These are phyloP conservation scores for Apus apus DNA, from an alignment of 2,113 vertebrate species.

Conservation along the genomic window DNA sequence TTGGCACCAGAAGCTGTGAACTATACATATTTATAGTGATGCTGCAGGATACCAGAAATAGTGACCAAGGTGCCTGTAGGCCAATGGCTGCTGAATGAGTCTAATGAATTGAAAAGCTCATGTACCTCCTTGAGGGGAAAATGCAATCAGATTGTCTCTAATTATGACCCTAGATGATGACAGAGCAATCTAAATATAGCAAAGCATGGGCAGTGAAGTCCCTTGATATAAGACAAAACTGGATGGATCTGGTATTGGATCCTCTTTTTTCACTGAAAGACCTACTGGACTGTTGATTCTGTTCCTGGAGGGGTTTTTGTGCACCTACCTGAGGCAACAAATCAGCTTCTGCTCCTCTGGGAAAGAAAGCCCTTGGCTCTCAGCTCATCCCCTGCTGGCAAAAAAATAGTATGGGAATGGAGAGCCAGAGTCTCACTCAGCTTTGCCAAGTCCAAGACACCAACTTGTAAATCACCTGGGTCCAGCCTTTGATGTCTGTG, in stretches of 20 bases:
- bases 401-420: not conserved
- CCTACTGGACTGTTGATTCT: not conserved
- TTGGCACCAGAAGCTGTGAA: not conserved
- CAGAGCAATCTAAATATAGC: not conserved
- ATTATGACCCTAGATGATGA: not conserved
- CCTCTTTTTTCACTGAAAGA: not conserved
- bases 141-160: not conserved
- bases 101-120: not conserved
- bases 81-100: not conserved
- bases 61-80: not conserved
- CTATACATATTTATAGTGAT: not conserved
- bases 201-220: not conserved
- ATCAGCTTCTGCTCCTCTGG: not conserved
- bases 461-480: not conserved
- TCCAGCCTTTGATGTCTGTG: not conserved
- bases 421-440: not conserved
- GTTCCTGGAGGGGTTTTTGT: conserved; percentile 9
- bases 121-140: not conserved
- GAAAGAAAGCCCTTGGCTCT: not conserved
- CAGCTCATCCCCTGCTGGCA: not conserved
- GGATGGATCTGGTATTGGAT: not conserved
- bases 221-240: not conserved
- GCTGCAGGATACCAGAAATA: not conserved
- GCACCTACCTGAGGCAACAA: not conserved
- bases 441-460: not conserved